Evolutionary conservation across 2,113 vertebrate species (phyloP).

Genomic region (Regulus satrapa): DNA sequence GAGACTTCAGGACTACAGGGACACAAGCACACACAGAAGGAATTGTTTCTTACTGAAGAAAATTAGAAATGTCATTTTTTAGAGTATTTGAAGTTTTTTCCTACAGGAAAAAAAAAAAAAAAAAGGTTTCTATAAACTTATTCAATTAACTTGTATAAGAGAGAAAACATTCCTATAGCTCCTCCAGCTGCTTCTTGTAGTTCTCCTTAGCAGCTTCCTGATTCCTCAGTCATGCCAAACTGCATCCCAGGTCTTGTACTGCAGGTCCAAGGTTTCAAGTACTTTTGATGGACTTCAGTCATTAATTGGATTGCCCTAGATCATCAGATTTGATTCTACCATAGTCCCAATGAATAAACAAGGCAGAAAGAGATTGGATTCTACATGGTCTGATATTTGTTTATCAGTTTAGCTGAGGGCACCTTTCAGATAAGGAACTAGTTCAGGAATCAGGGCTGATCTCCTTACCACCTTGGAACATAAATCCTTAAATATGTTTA

Average conservation of each 20-base stretch:
- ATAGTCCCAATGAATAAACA: not conserved
- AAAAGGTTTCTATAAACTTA: not conserved
- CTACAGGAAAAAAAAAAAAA: not conserved
- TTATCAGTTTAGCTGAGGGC: not conserved
- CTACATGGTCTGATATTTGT: not conserved
- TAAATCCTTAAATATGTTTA: not conserved
- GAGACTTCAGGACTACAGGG: conserved; percentile 24
- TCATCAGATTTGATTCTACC: not conserved
- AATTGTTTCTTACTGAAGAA: conserved; percentile 27
- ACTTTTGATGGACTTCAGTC: not conserved
- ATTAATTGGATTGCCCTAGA: not conserved
- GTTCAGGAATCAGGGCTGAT: not conserved
- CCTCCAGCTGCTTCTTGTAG: not conserved
- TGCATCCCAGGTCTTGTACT: not conserved
- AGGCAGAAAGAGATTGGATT: not conserved
- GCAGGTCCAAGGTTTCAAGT: not conserved
- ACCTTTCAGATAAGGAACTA: not conserved
- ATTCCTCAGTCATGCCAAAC: not conserved
- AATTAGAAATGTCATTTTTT: conserved; percentile 42
- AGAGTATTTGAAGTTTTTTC: not conserved
- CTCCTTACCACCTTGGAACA: not conserved
- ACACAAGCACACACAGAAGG: not conserved
- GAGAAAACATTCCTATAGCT: not conserved
- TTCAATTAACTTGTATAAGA: not conserved
- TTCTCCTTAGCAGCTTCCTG: not conserved